Evolutionary conservation across 2,888 invertebrate genomes (phyloP), one percentile per base, ranked within the genome.

Genomic region (Rhyacophila evoluta): DNA sequence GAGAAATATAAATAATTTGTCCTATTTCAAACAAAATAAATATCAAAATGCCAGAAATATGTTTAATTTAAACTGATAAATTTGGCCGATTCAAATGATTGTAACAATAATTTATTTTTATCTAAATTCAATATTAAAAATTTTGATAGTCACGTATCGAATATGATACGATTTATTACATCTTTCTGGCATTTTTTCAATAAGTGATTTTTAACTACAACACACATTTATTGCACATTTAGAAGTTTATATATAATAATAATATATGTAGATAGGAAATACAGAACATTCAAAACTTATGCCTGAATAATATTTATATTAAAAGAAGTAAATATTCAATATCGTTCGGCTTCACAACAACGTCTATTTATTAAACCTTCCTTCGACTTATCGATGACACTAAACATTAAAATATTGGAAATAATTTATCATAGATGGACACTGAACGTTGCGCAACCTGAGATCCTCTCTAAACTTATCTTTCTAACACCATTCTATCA

Each of bases 181-280:
- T 75, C 74, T 78, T 75, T 81, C 81, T 75, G 79, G 79, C 77
- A 77, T 69, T 37, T 38, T 72, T 77, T 72, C 41, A 73, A 67
- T 69, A 79, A 78, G 81, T 81, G 81, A 81, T 78, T 78, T 88
- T 77, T 88, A n/a, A 89, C 90, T 90, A 89, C 89, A 88, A 89
- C 89, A 89, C 89, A 89, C 89, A 89, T 88, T 89, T 89, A 89
- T 89, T 89, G 89, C 90, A 90, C 90, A 89, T 89, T 89, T 89
- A 90, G 89, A 89, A 89, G 88, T 88, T 89, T 88, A 89, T 73
- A 73, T 72, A 73, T 74, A 68, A 39, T 89, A 89, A 89, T 88
- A 89, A 88, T 70, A 67, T 69, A 76, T 73, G 71, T 79, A 72
- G 75, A 69, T 76, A 73, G 77, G 79, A 81, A 77, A 73, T 81